Conservation (phyloP, 2,113 vertebrate species). For the Microcebus ravelobensis region DNA sequence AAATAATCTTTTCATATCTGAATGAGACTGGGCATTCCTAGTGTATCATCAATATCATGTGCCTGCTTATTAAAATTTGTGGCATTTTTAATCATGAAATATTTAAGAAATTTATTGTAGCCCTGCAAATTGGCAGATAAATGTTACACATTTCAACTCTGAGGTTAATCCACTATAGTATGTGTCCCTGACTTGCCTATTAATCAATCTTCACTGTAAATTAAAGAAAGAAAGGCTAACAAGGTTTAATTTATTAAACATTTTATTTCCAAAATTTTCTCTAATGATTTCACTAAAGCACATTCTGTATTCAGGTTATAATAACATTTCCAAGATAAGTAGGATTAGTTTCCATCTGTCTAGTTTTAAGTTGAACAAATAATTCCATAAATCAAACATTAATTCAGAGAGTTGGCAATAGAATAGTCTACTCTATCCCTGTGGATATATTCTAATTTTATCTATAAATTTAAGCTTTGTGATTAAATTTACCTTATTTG, state of each 20-base stretch:
- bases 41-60: not conserved
- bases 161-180: constrained; percentile 24
- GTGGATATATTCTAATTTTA: not conserved
- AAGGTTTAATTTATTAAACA: not conserved
- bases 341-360: not conserved
- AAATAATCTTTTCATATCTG: constrained; percentile 21
- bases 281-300: constrained; percentile 15
- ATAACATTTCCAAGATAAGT: constrained; percentile 25
- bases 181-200: not conserved
- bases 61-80: constrained; percentile 15
- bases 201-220: constrained; percentile 35
- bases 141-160: constrained; percentile 18
- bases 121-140: not conserved
- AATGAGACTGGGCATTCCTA: not conserved
- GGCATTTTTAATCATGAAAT: constrained; percentile 42
- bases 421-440: not conserved
- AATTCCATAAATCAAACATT: constrained; percentile 26
- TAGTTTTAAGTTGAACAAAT: constrained; percentile 46
- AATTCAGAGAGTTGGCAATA: constrained; percentile 11
- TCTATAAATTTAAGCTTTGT: constrained; percentile 3
- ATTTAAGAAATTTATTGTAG: constrained; percentile 37
- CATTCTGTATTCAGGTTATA: not conserved
- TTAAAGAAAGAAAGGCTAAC: not conserved
- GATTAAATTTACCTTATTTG: not conserved
- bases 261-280: not conserved